Evolutionary conservation across 2,888 invertebrate genomes (phyloP).

Genomic region (Thymelicus lineola): DNA sequence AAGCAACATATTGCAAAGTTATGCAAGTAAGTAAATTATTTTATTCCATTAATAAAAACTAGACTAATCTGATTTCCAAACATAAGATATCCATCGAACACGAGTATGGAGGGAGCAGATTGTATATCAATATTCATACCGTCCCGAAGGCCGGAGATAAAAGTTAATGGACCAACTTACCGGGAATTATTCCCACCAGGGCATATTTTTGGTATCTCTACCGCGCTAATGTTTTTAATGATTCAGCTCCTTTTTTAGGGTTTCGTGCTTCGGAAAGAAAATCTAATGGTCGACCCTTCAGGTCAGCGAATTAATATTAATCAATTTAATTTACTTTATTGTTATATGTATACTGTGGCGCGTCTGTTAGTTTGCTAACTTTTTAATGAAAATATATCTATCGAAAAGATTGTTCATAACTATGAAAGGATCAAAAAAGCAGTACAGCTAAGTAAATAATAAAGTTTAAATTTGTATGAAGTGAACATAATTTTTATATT

Average conservation of each 20-base stretch:
- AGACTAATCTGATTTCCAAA: not conserved
- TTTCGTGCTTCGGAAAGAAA: constrained; percentile 1
- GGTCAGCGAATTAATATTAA: not conserved
- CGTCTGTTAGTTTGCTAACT: too few relatives aligned
- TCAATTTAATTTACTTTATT: too few relatives aligned
- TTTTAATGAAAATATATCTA: too few relatives aligned
- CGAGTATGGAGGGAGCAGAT: constrained; percentile 26
- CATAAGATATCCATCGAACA: constrained; percentile 2
- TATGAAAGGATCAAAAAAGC: too few relatives aligned
- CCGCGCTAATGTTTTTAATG: constrained; percentile 53
- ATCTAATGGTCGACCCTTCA: constrained; percentile 3
- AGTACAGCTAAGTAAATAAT: too few relatives aligned
- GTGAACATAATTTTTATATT: too few relatives aligned
- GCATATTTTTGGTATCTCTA: constrained; percentile 57
- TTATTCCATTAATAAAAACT: not conserved
- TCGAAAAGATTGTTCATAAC: too few relatives aligned
- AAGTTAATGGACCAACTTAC: constrained; percentile 80
- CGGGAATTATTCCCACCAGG: constrained; percentile 67
- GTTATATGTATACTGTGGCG: too few relatives aligned
- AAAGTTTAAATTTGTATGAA: too few relatives aligned
- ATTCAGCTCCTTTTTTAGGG: constrained; percentile 45
- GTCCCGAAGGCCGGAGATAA: constrained; percentile 60
- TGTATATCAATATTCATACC: constrained; percentile 49
- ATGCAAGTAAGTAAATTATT: too few relatives aligned
- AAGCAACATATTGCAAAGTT: too few relatives aligned